Conservation (phyloP, 2,113 vertebrate species). For the Corvus hawaiiensis region DNA sequence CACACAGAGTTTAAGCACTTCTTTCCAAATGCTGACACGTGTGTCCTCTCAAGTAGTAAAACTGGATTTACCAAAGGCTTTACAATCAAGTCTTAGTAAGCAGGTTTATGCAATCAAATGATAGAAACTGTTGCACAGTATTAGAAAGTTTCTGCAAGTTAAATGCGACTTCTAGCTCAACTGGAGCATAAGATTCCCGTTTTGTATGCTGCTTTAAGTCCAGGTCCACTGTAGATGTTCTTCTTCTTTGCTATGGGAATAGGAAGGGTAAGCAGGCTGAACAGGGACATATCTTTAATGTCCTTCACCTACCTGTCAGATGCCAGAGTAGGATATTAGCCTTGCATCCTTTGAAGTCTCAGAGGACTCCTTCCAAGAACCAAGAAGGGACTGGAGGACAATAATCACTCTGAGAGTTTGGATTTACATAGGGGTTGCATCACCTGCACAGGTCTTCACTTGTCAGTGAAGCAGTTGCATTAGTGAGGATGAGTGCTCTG, state of each 20-base stretch:
- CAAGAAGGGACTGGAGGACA: not conserved
- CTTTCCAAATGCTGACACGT: not conserved
- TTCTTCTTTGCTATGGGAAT: not conserved
- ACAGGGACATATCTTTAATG: not conserved
- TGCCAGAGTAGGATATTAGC: not conserved
- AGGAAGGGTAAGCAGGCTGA: not conserved
- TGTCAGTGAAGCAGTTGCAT: not conserved
- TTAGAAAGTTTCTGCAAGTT: not conserved
- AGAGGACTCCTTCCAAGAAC: not conserved
- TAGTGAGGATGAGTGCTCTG: not conserved
- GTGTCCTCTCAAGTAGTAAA: not conserved
- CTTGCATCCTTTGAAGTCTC: not conserved
- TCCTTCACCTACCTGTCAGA: not conserved
- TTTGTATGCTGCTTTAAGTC: not conserved
- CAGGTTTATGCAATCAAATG: not conserved
- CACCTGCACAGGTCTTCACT: not conserved
- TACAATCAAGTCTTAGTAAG: not conserved
- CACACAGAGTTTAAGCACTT: not conserved
- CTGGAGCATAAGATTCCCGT: not conserved
- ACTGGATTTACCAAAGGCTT: not conserved
- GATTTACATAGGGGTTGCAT: not conserved
- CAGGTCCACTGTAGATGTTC: not conserved
- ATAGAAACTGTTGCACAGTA: not conserved
- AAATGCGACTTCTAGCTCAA: not conserved
- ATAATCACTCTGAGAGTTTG: not conserved